Conservation (phyloP, 1,140 invertebrate genomes). For the Papilio machaon region DNA sequence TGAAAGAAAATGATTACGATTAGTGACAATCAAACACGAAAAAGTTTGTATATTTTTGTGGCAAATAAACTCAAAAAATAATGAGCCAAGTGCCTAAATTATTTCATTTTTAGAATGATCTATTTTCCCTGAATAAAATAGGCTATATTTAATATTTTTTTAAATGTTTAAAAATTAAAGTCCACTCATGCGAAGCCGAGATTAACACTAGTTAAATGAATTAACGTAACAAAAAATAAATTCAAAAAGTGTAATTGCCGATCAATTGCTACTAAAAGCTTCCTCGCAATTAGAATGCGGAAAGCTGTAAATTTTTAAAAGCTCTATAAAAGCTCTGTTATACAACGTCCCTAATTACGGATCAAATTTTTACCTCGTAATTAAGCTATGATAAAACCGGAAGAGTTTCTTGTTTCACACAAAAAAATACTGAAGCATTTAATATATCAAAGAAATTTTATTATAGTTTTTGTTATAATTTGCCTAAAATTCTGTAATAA, state of each 20-base stretch:
- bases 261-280: conserved; percentile 9
- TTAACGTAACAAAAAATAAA: background rate
- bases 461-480: too few relatives aligned
- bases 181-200: background rate
- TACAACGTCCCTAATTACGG: conserved; percentile 9
- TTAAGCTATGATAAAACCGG: conserved; percentile 6
- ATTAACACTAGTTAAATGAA: background rate
- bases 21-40: background rate
- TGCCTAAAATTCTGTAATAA: too few relatives aligned
- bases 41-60: too few relatives aligned
- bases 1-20: background rate
- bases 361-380: conserved; percentile 21
- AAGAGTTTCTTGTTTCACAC: background rate
- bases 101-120: background rate
- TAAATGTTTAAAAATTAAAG: background rate
- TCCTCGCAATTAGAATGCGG: conserved; percentile 13
- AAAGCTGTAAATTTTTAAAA: conserved; percentile 19
- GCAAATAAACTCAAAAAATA: background rate
- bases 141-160: too few relatives aligned
- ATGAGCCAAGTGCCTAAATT: background rate
- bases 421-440: background rate
- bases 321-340: conserved; percentile 13
- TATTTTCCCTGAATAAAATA: too few relatives aligned
- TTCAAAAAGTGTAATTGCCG: conserved; percentile 1
- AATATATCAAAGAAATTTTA: background rate